phyloP scores from a whole-genome alignment of 2,113 vertebrate genomes.

The Prionailurus bengalensis region DNA sequence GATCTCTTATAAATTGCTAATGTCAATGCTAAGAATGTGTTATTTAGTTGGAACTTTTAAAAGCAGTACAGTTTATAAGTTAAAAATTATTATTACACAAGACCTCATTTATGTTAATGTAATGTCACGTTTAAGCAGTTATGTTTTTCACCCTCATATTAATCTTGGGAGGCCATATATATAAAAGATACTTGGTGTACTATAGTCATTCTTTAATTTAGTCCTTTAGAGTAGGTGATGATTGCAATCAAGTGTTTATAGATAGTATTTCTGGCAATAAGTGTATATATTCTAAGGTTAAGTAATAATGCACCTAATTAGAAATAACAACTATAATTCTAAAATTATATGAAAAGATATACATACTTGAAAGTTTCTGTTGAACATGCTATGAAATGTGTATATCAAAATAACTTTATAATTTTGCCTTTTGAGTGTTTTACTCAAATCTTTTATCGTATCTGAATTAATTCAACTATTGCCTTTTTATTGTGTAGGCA shows the following conservation, averaged over 20 bases:
- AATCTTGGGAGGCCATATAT: constrained; percentile 66
- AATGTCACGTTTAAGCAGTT: constrained; percentile 71
- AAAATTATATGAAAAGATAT: constrained; percentile 13
- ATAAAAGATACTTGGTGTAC: constrained; percentile 54
- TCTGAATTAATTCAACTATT: neutral
- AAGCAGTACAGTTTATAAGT: constrained; percentile 76
- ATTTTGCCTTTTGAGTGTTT: neutral
- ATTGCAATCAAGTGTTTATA: constrained; percentile 1
- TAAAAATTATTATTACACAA: constrained; percentile 80
- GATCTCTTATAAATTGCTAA: constrained; percentile 73
- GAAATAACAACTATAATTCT: constrained; percentile 32
- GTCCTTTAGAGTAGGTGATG: constrained; percentile 68
- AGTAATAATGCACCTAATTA: constrained; percentile 36
- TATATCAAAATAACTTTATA: constrained; percentile 16
- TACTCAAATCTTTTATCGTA: neutral
- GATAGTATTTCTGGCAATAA: constrained; percentile 56
- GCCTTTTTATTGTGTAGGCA: neutral
- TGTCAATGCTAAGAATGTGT: constrained; percentile 79
- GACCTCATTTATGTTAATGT: constrained; percentile 71
- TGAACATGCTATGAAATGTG: neutral
- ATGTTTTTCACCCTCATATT: constrained; percentile 63
- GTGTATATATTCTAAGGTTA: constrained; percentile 6
- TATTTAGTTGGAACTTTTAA: constrained; percentile 77
- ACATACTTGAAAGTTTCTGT: neutral
- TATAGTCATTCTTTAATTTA: constrained; percentile 54